Evolutionary conservation across 2,113 vertebrate species (phyloP), one percentile per base, ranked within the genome.

Genomic region (Ciconia stormi): DNA sequence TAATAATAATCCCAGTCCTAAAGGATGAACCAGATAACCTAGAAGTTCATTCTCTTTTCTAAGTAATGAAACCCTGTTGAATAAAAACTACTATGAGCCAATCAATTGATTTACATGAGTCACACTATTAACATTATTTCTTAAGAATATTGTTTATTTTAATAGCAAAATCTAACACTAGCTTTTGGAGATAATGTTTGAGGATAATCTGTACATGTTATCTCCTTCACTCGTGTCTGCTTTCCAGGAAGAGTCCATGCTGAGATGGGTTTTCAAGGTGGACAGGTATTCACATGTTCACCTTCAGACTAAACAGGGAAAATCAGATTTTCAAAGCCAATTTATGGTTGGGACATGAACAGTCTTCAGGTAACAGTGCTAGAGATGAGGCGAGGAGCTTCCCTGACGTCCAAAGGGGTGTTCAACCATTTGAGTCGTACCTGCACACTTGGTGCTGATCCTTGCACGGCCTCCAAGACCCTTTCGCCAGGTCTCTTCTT

Each of bases 101-200:
- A 44, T 16, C 15, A 5, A 49, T 9, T 19, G 19, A 18, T 59
- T 27, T 42, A 20, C 1, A 2, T 13, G 70, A 67, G 32, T 12
- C 9, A 1, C 3, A 2, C 18, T 22, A 16, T 40, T 65, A 22
- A 66, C 7, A 14, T 3, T 0, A 40, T 53, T 59, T 58, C 47
- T 71, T 61, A 79, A 83, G 38, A 10, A 3, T 53, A 9, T 27
- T 25, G 30, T 82, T 88, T 36, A 16, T 73, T 82, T 88, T 49
- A 27, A 34, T 18, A 58, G n/a, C 16, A 8, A 82, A 69, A 85
- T n/a, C 34, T 25, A 66, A 36, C 4, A 62, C 42, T 9, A 23
- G 52, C 11, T 8, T 49, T 65, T 49, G 36, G 52, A 76, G 38
- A 53, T 25, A 52, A 19, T 29, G 61, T 44, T 47, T 53, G 50